Percentiles rank a stretch among this genome's conserved stretches.
These are phyloP conservation scores for Hephaestus fuliginosus DNA, from an alignment of 2,797 vertebrate genomes.

Conservation along the genomic window DNA sequence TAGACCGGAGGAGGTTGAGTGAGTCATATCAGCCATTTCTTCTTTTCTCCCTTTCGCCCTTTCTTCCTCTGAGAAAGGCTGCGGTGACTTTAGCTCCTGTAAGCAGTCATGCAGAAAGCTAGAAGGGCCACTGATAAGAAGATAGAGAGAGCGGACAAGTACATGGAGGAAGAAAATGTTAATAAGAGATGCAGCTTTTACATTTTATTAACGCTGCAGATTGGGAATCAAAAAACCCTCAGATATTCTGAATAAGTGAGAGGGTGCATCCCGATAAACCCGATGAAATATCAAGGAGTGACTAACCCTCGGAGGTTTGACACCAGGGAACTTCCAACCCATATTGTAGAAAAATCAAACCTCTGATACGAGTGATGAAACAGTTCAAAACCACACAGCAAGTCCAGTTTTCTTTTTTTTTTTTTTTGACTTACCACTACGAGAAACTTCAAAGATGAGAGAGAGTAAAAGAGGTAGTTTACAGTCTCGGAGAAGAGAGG, in stretches of 20 bases:
- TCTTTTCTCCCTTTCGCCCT: constrained; percentile 1
- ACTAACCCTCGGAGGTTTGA: background rate
- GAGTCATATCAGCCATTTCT: background rate
- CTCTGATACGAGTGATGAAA: constrained; percentile 30
- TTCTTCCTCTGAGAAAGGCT: background rate
- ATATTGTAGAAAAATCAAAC: background rate
- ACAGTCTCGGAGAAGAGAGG: background rate
- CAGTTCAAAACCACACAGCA: constrained; percentile 34
- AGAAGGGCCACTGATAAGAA: constrained; percentile 13
- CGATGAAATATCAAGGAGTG: background rate
- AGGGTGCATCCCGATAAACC: background rate
- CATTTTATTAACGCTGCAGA: background rate
- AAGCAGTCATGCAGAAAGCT: constrained; percentile 25
- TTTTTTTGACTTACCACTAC: constrained; percentile 11
- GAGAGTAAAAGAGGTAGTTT: background rate
- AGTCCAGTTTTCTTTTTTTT: background rate
- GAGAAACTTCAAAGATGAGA: constrained; percentile 19
- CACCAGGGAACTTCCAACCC: background rate
- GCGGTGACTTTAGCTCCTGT: constrained; percentile 29
- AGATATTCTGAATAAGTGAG: background rate
- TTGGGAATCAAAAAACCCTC: background rate
- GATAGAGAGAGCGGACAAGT: background rate
- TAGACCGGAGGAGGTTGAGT: constrained; percentile 13
- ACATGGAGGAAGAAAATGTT: background rate
- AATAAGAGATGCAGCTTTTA: background rate